These are phyloP conservation scores for Drosophila pseudoananassae DNA, from an alignment of 1,140 invertebrate genomes.

Conservation along the genomic window DNA sequence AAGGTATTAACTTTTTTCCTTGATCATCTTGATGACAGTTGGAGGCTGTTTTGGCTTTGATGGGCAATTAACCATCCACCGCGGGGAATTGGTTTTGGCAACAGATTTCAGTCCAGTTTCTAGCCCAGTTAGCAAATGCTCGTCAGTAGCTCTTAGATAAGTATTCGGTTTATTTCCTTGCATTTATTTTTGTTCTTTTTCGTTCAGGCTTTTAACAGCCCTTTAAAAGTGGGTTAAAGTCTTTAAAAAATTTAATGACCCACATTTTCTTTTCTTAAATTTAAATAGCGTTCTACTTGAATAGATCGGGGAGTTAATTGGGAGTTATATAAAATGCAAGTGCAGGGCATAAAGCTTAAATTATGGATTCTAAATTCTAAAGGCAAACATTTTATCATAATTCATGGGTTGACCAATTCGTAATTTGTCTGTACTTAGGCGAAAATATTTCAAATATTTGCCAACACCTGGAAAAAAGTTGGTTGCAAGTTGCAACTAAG, in stretches of 20 bases:
- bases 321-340: constrained; percentile 12
- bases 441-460: constrained; percentile 63
- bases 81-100: constrained; percentile 30
- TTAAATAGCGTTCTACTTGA: constrained; percentile 14
- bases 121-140: constrained; percentile 27
- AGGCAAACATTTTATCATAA: constrained; percentile 1
- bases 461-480: constrained; percentile 57
- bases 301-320: constrained; percentile 4
- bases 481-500: constrained; percentile 54
- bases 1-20: not conserved
- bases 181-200: constrained; percentile 24
- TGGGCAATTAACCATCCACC: constrained; percentile 68
- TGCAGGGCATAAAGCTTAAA: not conserved
- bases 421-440: constrained; percentile 26
- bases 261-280: not conserved
- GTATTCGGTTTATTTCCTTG: constrained; percentile 17
- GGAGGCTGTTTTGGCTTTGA: constrained; percentile 18
- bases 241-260: constrained; percentile 34
- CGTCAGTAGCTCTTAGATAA: constrained; percentile 41
- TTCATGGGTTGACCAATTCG: not conserved
- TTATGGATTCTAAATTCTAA: no score
- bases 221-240: constrained; percentile 50
- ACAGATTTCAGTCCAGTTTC: constrained; percentile 5
- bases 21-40: constrained; percentile 12
- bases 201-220: constrained; percentile 26